Base-by-base conservation (phyloP, 2,113 vertebrate species). In the Leptocoma aspasia region DNA sequence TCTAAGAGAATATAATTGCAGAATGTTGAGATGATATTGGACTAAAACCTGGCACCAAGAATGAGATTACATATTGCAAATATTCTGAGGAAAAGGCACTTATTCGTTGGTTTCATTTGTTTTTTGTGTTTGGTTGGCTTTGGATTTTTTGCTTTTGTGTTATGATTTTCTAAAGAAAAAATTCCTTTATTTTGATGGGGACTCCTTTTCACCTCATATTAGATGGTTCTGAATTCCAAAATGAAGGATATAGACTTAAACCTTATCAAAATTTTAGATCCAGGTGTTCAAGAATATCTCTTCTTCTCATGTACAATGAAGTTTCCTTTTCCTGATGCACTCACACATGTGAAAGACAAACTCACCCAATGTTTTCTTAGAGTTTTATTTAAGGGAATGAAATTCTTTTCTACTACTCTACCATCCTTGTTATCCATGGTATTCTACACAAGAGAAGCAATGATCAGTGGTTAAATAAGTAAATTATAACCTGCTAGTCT, bases 171-270 rank as follows among this genome's bases (percentile, higher is more conserved):
- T 7, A 12, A 59, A 33, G 12, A 30, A 53, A 35, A 39, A 35
- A 10, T 0, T 21, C 2, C 2, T 37, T 35, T 54, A 35, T n/a
- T 23, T 56, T 18, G 24, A 22, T 45, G 3, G 4, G 1, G 1
- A 4, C 10, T 73, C 30, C 15, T 84, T 83, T 85, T 60, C 13
- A 64, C 6, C 4, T 59, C 39, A 33, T 12, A 39, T 76, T 61
- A 63, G 20, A 53, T 31, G 3, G 22, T 8, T 70, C 42, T 71
- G 27, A 57, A 23, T 49, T 79, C 28, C 28, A 76, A 76, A 79
- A 50, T 17, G 8, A 61, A 71, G 24, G 14, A 39, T 50, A 15
- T 88, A 47, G 15, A 35, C 6, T 19, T 60, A 42, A 79, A 86
- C 2, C 5, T 47, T 37, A 37, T 7, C 14, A 73, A 69, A 91